A percentile compares a stretch with the other conserved stretches of the same genome.
Conservation (phyloP, 2,797 vertebrate species). For the Gobio occitaniae region DNA sequence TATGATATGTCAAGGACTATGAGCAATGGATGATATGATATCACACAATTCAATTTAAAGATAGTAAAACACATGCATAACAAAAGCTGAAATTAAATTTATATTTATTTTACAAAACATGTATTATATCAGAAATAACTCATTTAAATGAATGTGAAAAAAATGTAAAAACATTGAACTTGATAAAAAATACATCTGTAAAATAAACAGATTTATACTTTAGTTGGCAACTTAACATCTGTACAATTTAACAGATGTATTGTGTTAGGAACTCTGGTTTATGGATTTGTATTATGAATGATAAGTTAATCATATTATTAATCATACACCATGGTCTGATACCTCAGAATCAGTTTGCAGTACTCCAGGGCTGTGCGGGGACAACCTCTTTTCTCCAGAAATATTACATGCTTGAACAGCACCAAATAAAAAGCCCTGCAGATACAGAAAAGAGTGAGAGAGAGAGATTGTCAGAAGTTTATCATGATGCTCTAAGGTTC, state of each 20-base stretch:
- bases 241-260: not conserved
- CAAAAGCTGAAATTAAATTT: not conserved
- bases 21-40: not conserved
- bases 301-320: not conserved
- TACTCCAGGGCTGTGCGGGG: slow-evolving; percentile 94
- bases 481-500: not conserved
- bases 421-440: slow-evolving; percentile 93
- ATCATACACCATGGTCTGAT: slow-evolving; percentile 7
- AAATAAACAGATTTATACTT: too few relatives aligned
- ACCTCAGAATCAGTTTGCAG: slow-evolving; percentile 97
- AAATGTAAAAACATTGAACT: not conserved
- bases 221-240: not conserved
- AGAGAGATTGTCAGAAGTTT: not conserved
- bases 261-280: not conserved
- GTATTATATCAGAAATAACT: not conserved
- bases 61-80: not conserved
- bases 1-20: not conserved
- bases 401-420: slow-evolving; percentile 95
- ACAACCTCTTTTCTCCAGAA: slow-evolving; percentile 95
- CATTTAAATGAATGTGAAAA: not conserved
- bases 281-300: slow-evolving; percentile 3
- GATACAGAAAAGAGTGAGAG: slow-evolving; percentile 46
- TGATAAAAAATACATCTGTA: not conserved
- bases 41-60: not conserved
- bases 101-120: not conserved